Evolutionary conservation across 2,113 vertebrate genomes (phyloP).

Genomic region (Mesitornis unicolor): DNA sequence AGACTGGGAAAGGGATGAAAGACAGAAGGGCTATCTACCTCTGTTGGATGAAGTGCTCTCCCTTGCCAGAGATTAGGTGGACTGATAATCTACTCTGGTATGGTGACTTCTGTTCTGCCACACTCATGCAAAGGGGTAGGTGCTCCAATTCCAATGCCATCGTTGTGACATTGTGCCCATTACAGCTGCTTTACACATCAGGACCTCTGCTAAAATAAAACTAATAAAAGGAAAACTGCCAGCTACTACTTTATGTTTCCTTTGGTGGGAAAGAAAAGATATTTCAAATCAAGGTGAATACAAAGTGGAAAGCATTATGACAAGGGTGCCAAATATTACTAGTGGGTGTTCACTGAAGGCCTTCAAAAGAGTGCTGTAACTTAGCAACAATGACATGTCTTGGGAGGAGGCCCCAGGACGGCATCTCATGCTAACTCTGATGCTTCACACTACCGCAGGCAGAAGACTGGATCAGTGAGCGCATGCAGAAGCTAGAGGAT

Average conservation of each 20-base stretch:
- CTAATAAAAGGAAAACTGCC: background rate
- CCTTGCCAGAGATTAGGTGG: background rate
- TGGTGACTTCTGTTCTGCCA: background rate
- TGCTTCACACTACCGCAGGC: slow-evolving; percentile 64
- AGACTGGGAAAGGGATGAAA: background rate
- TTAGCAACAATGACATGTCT: background rate
- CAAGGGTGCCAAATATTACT: background rate
- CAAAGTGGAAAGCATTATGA: background rate
- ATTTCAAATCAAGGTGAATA: background rate
- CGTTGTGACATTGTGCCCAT: background rate
- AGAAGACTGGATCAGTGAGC: slow-evolving; percentile 84
- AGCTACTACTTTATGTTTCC: background rate
- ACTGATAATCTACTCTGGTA: background rate
- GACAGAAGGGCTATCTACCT: background rate
- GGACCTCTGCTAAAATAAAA: background rate
- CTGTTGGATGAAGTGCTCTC: background rate
- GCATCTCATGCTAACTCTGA: background rate
- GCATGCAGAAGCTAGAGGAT: slow-evolving; percentile 81
- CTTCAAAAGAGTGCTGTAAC: background rate
- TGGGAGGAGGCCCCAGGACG: background rate
- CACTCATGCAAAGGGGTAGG: background rate
- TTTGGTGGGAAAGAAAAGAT: background rate
- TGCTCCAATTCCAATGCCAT: background rate
- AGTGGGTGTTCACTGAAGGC: background rate
- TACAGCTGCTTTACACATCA: background rate